Evolutionary conservation across 2,797 vertebrate genomes (phyloP).

Genomic region (Garrulus glandarius): DNA sequence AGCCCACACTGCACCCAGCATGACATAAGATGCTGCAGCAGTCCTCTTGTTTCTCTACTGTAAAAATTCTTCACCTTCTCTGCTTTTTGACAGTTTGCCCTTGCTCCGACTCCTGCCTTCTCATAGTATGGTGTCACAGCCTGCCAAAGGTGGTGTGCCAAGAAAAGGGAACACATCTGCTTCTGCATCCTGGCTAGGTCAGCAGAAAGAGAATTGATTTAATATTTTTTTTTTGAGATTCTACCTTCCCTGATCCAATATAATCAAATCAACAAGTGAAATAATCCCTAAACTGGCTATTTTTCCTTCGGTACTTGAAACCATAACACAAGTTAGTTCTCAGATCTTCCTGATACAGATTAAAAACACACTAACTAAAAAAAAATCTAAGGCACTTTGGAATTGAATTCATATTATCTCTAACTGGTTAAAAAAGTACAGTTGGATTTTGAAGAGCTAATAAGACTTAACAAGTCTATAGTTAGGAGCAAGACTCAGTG

Average conservation of each 20-base stretch:
- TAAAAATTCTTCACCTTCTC: not conserved
- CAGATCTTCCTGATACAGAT: not conserved
- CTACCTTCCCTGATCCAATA: not conserved
- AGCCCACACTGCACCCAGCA: not conserved
- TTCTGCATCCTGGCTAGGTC: not conserved
- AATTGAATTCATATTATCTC: not conserved
- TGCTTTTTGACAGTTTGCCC: constrained; percentile 8
- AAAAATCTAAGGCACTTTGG: not conserved
- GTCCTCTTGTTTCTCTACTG: not conserved
- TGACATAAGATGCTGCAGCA: not conserved
- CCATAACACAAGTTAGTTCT: not conserved
- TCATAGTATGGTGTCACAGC: not conserved
- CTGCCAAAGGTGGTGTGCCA: not conserved
- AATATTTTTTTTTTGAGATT: not conserved
- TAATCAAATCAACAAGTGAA: not conserved
- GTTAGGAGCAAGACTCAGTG: not conserved
- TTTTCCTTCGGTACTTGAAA: not conserved
- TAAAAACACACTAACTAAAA: not conserved
- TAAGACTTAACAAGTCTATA: not conserved
- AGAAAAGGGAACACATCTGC: not conserved
- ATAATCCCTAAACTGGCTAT: not conserved
- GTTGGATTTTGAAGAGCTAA: not conserved
- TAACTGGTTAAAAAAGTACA: not conserved
- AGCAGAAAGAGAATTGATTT: not conserved
- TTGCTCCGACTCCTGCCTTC: constrained; percentile 14